Evolutionary conservation across 1,140 invertebrate genomes (phyloP).

Genomic region (Tetragonula clypearis): DNA sequence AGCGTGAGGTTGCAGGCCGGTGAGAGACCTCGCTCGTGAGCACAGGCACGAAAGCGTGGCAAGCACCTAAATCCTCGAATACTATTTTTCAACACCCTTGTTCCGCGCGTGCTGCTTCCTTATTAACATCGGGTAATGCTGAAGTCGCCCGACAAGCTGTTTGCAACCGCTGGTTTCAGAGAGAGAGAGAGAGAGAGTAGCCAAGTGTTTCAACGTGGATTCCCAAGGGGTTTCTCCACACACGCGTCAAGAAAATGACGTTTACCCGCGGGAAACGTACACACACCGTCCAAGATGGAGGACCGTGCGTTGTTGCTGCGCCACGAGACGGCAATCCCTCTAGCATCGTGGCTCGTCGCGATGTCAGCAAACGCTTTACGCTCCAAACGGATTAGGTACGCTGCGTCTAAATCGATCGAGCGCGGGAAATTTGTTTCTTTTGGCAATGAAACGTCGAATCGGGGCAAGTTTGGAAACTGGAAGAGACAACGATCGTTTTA

Average conservation of each 20-base stretch:
- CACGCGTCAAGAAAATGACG: slow-evolving; percentile 27
- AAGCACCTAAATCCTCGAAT: neutral
- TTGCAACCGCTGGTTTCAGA: neutral
- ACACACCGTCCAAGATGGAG: neutral
- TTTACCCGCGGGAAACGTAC: slow-evolving; percentile 30
- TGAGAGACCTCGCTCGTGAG: neutral
- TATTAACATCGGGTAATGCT: slow-evolving; percentile 28
- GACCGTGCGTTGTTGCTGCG: neutral
- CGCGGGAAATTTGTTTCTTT: no score
- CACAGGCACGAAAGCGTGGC: no score
- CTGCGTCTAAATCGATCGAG: neutral
- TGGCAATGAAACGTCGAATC: neutral
- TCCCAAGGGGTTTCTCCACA: neutral
- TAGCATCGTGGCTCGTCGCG: no score
- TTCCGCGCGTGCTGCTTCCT: neutral
- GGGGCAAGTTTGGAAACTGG: neutral
- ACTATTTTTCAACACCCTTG: neutral
- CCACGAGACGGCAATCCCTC: neutral
- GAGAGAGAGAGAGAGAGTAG: neutral
- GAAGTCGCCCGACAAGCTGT: neutral
- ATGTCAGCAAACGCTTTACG: neutral
- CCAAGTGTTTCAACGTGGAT: slow-evolving; percentile 27
- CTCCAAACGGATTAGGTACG: neutral
- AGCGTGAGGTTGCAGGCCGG: neutral
- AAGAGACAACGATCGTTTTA: no score